These are phyloP conservation scores for Agapetus fuscipes DNA, from an alignment of 2,888 invertebrate species.

Conservation along the genomic window DNA sequence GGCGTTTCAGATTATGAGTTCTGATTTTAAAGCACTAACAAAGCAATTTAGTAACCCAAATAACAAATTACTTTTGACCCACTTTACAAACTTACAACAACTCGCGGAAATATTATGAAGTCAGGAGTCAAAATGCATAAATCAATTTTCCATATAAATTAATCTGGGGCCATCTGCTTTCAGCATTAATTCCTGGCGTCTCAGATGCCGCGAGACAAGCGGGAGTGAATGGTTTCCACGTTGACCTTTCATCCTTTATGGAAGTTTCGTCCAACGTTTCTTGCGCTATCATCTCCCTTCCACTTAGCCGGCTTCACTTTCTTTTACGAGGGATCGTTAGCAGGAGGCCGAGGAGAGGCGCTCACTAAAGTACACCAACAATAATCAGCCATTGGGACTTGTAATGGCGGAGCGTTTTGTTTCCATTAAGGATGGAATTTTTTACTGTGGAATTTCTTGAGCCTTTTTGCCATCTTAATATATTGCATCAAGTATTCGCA, in stretches of 20 bases:
- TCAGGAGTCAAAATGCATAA: too few species aligned
- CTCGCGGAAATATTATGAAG: too few species aligned
- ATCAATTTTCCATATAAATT: not conserved
- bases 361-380: not conserved
- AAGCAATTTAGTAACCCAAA: too few species aligned
- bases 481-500: too few species aligned
- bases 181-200: conserved; percentile 3
- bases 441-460: too few species aligned
- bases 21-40: too few species aligned
- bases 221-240: conserved; percentile 15
- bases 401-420: not conserved
- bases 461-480: too few species aligned
- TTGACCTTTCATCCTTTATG: conserved; percentile 8
- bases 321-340: conserved; percentile 15
- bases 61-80: too few species aligned
- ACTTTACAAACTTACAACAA: too few species aligned
- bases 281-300: not conserved
- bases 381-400: not conserved
- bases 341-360: not conserved
- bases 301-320: conserved; percentile 7
- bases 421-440: not conserved
- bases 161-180: conserved; percentile 1
- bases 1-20: too few species aligned
- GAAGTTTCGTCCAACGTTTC: not conserved
- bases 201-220: not conserved